Evolutionary conservation across 2,888 invertebrate genomes (phyloP).

Genomic region (Yponomeuta malinellus): DNA sequence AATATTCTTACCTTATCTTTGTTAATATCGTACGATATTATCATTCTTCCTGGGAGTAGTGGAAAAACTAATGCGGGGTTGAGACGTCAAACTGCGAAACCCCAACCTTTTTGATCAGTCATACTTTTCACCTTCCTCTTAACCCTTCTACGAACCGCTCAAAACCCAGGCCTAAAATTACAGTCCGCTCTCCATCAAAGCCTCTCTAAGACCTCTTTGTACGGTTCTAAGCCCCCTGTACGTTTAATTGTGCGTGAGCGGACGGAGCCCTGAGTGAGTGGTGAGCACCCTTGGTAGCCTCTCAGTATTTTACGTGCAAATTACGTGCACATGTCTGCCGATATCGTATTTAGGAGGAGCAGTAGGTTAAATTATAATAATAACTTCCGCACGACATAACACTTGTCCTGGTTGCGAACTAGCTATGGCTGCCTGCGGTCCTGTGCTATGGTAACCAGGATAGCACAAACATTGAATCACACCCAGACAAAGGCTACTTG

Average conservation of each 20-base stretch:
- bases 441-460: too few species aligned
- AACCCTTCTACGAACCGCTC: background rate
- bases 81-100: background rate
- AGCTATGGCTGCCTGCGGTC: too few species aligned
- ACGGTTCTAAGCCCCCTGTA: background rate
- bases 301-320: conserved; percentile 32
- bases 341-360: background rate
- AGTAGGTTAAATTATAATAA: background rate
- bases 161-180: background rate
- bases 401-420: background rate
- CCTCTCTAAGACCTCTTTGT: background rate
- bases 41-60: too few species aligned
- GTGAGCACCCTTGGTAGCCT: conserved; percentile 2
- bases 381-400: background rate
- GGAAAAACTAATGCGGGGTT: too few species aligned
- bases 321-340: conserved; percentile 33
- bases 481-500: too few species aligned
- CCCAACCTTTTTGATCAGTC: background rate
- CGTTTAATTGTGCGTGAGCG: conserved; percentile 25
- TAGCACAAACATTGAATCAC: too few species aligned
- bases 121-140: background rate
- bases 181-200: background rate
- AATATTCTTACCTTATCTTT: too few species aligned
- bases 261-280: conserved; percentile 11
- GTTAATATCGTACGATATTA: too few species aligned